Percentiles rank a stretch among this genome's conserved stretches.
These are phyloP conservation scores for Episyrphus balteatus DNA, from an alignment of 1,140 invertebrate genomes.

Conservation along the genomic window DNA sequence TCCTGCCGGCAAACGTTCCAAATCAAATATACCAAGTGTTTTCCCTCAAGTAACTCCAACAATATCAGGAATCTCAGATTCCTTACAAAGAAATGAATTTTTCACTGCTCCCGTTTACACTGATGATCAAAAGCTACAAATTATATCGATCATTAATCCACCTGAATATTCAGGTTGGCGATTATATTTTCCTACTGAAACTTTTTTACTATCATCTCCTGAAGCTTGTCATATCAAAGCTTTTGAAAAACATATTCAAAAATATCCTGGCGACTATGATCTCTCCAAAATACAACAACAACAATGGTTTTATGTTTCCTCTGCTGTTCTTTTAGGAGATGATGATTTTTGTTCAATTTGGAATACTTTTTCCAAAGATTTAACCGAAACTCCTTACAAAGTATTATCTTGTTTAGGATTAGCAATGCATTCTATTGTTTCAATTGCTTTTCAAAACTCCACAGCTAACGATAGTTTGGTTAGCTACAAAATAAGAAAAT, in stretches of 20 bases:
- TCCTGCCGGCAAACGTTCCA: slow-evolving; percentile 9
- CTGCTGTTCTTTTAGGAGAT: slow-evolving; percentile 40
- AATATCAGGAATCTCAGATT: not conserved
- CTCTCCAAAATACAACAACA: slow-evolving; percentile 38
- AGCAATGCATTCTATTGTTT: slow-evolving; percentile 49
- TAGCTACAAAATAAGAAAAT: no score
- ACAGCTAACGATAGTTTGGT: slow-evolving; percentile 40
- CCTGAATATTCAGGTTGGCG: slow-evolving; percentile 48
- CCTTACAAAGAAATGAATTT: slow-evolving; percentile 19
- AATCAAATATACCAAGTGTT: not conserved
- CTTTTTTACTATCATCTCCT: slow-evolving; percentile 33
- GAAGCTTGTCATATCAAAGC: slow-evolving; percentile 37
- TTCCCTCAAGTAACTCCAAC: not conserved
- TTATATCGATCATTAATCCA: slow-evolving; percentile 18
- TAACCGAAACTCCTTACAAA: slow-evolving; percentile 42
- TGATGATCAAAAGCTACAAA: slow-evolving; percentile 10
- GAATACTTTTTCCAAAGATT: slow-evolving; percentile 42
- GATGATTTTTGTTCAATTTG: slow-evolving; percentile 40
- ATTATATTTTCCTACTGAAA: slow-evolving; percentile 47
- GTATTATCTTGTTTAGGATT: slow-evolving; percentile 48
- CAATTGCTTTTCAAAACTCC: slow-evolving; percentile 45
- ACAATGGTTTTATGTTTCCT: slow-evolving; percentile 38
- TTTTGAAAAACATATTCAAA: slow-evolving; percentile 31
- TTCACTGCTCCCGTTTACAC: slow-evolving; percentile 26
- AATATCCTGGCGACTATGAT: slow-evolving; percentile 28